A percentile compares a stretch with the other conserved stretches of the same genome.
These are phyloP conservation scores for Mormyrops boulengeri DNA, from an alignment of 2,797 vertebrate genomes.

Conservation along the genomic window DNA sequence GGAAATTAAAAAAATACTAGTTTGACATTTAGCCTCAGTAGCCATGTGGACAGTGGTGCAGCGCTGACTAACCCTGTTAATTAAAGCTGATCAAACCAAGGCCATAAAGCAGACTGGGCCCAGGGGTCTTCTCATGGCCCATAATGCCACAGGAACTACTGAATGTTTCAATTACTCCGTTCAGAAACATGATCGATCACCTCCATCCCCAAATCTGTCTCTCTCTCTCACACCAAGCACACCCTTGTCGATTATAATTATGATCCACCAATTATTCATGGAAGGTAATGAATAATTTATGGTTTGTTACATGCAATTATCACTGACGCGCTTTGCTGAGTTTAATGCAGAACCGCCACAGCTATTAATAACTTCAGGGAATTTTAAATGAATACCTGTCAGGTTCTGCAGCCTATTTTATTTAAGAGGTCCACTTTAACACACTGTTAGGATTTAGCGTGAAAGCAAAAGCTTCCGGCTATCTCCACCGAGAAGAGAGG, in stretches of 20 bases:
- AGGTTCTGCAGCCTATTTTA: background rate
- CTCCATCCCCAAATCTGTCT: background rate
- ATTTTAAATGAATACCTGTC: background rate
- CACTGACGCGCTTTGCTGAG: background rate
- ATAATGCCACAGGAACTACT: background rate
- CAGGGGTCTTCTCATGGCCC: background rate
- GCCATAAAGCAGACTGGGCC: background rate
- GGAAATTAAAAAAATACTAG: background rate
- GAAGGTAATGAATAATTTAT: conserved; percentile 8
- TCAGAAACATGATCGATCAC: background rate
- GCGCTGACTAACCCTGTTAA: background rate
- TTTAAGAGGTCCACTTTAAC: background rate
- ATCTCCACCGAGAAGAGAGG: background rate
- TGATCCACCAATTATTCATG: background rate
- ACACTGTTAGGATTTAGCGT: background rate
- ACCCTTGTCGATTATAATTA: background rate
- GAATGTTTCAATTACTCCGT: background rate
- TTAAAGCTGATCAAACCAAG: background rate
- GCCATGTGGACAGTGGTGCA: background rate
- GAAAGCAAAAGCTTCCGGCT: background rate
- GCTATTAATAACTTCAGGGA: background rate
- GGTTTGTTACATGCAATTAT: background rate
- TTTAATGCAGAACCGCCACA: background rate
- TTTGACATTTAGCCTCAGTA: background rate
- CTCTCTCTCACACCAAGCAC: background rate